Evolutionary conservation across 2,888 invertebrate genomes (phyloP).

Genomic region (Teleiodes luculella): DNA sequence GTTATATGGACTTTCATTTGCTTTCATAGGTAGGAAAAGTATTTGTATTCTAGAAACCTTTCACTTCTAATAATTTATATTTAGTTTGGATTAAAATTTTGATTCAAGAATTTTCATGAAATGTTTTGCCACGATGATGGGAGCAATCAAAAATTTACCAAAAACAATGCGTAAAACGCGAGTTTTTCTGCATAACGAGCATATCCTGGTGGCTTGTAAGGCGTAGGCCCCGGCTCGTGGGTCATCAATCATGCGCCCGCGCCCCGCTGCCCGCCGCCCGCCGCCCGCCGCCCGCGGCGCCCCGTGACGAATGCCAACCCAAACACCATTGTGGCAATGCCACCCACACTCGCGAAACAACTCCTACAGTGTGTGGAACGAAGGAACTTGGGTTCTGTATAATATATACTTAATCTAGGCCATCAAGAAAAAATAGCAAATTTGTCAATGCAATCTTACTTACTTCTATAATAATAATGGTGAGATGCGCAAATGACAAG

Average conservation of each 20-base stretch:
- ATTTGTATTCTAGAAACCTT: not conserved
- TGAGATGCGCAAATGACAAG: no score
- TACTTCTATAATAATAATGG: no score
- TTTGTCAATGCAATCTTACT: no score
- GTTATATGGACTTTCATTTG: no score
- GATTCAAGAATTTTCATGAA: not conserved
- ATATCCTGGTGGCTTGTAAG: conserved; percentile 9
- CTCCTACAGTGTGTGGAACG: not conserved
- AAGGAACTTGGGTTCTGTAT: not conserved
- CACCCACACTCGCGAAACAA: conserved; percentile 51
- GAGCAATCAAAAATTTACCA: not conserved
- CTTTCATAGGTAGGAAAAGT: no score
- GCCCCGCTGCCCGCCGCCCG: conserved; percentile 32
- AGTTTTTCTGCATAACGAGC: conserved; percentile 20
- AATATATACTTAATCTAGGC: no score
- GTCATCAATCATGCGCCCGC: conserved; percentile 62
- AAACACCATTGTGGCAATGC: conserved; percentile 72
- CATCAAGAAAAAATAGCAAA: no score
- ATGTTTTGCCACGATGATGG: not conserved
- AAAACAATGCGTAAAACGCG: conserved; percentile 4
- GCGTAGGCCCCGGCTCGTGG: conserved; percentile 24
- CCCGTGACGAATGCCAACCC: conserved; percentile 75
- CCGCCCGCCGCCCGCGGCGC: conserved; percentile 57
- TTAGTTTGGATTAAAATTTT: no score
- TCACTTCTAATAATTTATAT: no score